Conservation (phyloP, 2,113 vertebrate genomes). For the Stigmatopora nigra region DNA sequence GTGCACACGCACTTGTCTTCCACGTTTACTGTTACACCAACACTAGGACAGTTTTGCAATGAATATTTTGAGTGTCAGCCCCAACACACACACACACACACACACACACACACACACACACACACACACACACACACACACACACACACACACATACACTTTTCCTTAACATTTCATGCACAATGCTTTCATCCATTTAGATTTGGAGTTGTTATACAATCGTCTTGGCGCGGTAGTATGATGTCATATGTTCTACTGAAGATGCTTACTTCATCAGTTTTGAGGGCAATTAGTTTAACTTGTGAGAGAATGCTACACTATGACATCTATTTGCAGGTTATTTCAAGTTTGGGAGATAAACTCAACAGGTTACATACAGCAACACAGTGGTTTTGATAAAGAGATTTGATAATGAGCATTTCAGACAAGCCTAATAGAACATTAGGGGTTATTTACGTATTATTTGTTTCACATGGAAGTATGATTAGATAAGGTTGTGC, state of each 20-base stretch:
- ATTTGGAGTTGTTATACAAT: background rate
- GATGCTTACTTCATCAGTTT: background rate
- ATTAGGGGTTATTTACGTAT: background rate
- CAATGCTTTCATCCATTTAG: background rate
- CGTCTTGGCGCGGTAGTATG: background rate
- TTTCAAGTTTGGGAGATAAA: background rate
- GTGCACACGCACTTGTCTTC: constrained; percentile 34
- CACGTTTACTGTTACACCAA: constrained; percentile 26
- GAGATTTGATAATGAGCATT: background rate
- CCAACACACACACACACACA: background rate
- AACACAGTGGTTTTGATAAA: background rate
- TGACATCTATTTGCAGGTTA: background rate
- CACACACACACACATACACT: background rate
- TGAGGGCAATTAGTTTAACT: background rate
- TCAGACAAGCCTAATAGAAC: background rate
- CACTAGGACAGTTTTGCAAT: constrained; percentile 39
- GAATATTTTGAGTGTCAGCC: constrained; percentile 8
- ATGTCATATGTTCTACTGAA: background rate
- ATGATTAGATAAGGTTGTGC: background rate
- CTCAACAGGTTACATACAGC: too few relatives aligned
- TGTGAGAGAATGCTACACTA: background rate
- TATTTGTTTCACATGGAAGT: too few relatives aligned
- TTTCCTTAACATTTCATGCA: background rate
- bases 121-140: too few relatives aligned
- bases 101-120: background rate